These are phyloP conservation scores for Graptemys geographica DNA, from an alignment of 2,797 vertebrate species.

Conservation along the genomic window DNA sequence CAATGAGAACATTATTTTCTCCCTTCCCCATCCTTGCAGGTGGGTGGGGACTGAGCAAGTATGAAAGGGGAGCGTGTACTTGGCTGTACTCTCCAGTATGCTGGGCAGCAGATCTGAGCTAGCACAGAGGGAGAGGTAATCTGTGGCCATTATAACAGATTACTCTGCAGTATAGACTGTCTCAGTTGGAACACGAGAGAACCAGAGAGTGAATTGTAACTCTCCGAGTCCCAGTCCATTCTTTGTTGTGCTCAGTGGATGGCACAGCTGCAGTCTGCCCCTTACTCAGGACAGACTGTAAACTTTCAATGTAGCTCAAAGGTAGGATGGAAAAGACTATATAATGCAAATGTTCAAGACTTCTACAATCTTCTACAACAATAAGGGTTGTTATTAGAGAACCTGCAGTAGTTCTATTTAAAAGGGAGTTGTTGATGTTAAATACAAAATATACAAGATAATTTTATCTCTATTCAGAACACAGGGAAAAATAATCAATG, in stretches of 20 bases:
- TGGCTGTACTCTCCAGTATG: neutral
- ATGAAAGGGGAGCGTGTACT: accelerated
- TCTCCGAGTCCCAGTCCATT: neutral
- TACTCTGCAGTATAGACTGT: neutral
- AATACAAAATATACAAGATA: neutral
- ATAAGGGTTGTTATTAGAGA: neutral
- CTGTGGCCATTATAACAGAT: neutral
- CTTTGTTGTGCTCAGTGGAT: neutral
- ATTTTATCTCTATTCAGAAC: constrained; percentile 38
- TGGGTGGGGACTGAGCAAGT: neutral
- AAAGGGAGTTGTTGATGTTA: constrained; percentile 41
- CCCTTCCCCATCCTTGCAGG: accelerated
- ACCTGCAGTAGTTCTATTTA: neutral
- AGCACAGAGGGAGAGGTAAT: accelerated
- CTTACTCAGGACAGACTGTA: neutral
- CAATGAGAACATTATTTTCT: neutral
- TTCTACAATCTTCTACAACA: neutral
- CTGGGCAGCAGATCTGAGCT: neutral
- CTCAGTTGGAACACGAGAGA: neutral
- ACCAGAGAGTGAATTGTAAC: neutral
- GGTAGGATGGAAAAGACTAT: neutral
- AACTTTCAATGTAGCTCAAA: neutral
- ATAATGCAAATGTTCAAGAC: neutral
- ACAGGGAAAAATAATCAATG: constrained; percentile 38
- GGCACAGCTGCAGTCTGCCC: neutral